Conservation (phyloP, 2,113 vertebrate species). For the Suricata suricatta region DNA sequence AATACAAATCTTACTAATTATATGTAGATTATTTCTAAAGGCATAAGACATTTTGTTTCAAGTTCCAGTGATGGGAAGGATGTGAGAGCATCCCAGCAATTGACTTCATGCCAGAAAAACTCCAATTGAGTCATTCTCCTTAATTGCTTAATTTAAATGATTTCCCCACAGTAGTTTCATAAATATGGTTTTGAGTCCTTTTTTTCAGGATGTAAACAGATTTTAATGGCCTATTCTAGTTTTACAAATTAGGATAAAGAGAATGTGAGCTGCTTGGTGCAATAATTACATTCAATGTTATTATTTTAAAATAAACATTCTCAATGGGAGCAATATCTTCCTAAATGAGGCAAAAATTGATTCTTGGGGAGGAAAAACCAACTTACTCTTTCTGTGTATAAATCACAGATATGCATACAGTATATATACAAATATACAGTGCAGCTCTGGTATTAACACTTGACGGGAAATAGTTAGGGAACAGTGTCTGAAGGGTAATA, state of each 20-base stretch:
- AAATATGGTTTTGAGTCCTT: slow-evolving; percentile 26
- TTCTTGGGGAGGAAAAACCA: not conserved
- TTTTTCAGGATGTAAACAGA: slow-evolving; percentile 53
- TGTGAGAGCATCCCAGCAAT: not conserved
- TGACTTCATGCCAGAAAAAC: slow-evolving; percentile 37
- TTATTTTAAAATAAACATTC: not conserved
- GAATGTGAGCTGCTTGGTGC: not conserved
- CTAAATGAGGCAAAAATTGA: not conserved
- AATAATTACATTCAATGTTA: not conserved
- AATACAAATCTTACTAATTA: slow-evolving; percentile 26
- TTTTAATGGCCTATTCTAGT: slow-evolving; percentile 16
- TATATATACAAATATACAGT: not conserved
- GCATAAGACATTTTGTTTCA: not conserved
- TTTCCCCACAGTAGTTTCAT: slow-evolving; percentile 45
- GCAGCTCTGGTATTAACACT: not conserved
- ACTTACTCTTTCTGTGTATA: not conserved
- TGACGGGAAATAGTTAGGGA: not conserved
- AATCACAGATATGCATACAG: not conserved
- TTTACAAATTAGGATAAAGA: slow-evolving; percentile 47
- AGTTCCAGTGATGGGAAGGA: slow-evolving; percentile 19
- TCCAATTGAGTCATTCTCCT: slow-evolving; percentile 49
- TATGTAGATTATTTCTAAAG: slow-evolving; percentile 14
- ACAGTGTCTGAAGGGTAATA: not conserved
- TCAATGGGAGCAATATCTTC: not conserved
- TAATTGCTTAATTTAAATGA: slow-evolving; percentile 65